Evolutionary conservation across 2,888 invertebrate species (phyloP).

Genomic region (Spodoptera littoralis): DNA sequence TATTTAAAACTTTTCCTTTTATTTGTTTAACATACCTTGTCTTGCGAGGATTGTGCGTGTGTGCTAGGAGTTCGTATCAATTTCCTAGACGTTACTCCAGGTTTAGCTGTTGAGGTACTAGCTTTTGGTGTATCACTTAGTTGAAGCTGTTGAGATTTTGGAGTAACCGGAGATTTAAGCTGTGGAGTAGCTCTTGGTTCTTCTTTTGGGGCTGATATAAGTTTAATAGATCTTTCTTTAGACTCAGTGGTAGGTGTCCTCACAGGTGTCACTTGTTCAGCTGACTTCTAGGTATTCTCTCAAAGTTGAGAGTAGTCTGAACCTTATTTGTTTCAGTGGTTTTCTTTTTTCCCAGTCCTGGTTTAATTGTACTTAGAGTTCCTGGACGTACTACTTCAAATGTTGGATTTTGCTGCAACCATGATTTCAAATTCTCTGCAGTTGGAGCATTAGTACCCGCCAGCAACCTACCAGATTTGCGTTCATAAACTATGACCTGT

Average conservation of each 20-base stretch:
- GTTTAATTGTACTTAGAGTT: slow-evolving; percentile 84
- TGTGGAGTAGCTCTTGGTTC: slow-evolving; percentile 63
- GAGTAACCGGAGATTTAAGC: slow-evolving; percentile 64
- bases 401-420: slow-evolving; percentile 96
- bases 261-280: slow-evolving; percentile 61
- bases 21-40: slow-evolving; percentile 71
- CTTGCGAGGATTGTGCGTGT: slow-evolving; percentile 69
- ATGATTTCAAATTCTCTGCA: slow-evolving; percentile 93
- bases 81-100: slow-evolving; percentile 71
- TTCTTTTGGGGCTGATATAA: slow-evolving; percentile 46
- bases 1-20: too few species aligned
- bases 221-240: slow-evolving; percentile 66
- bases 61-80: slow-evolving; percentile 65
- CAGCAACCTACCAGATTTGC: slow-evolving; percentile 92
- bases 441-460: slow-evolving; percentile 95
- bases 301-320: slow-evolving; percentile 86
- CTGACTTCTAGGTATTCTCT: slow-evolving; percentile 76
- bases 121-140: slow-evolving; percentile 74
- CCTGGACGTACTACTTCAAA: slow-evolving; percentile 94
- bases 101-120: slow-evolving; percentile 70
- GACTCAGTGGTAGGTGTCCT: slow-evolving; percentile 62
- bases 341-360: slow-evolving; percentile 75
- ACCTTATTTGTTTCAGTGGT: slow-evolving; percentile 73
- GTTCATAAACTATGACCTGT: slow-evolving; percentile 95
- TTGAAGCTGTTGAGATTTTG: slow-evolving; percentile 62